phyloP scores from a whole-genome alignment of 2,888 invertebrate species.

The Rotaria magnacalcarata region DNA sequence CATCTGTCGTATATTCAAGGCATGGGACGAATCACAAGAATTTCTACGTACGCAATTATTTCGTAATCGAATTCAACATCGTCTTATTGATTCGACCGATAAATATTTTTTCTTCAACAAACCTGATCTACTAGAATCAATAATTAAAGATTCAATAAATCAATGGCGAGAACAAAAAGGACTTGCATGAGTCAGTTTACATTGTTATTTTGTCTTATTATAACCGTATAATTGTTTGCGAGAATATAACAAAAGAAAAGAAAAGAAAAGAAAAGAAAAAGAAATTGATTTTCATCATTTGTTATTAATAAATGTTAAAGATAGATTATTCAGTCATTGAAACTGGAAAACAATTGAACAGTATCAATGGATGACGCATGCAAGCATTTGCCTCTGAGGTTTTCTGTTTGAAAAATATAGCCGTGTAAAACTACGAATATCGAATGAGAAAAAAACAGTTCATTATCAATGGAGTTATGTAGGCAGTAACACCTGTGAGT shows the following conservation, averaged over 20 bases:
- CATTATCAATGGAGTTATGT: no score
- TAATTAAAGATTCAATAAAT: slow-evolving; percentile 37
- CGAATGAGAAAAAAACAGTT: no score
- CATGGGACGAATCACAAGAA: slow-evolving; percentile 56
- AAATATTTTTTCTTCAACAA: slow-evolving; percentile 39
- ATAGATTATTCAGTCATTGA: no score
- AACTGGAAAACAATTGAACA: no score
- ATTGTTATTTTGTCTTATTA: background rate
- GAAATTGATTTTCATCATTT: no score
- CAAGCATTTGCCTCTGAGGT: no score
- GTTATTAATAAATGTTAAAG: no score
- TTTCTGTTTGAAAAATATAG: no score
- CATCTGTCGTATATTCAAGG: slow-evolving; percentile 50
- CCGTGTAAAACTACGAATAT: no score
- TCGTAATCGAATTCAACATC: slow-evolving; percentile 36
- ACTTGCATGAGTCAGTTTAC: background rate
- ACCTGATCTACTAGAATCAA: slow-evolving; percentile 35
- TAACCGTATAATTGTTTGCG: background rate
- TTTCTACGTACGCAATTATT: slow-evolving; percentile 48
- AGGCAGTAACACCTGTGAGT: no score
- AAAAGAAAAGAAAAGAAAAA: background rate
- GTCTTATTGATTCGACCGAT: slow-evolving; percentile 38
- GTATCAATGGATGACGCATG: no score
- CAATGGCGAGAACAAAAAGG: slow-evolving; percentile 39
- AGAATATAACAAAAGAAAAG: background rate